phyloP scores from a whole-genome alignment of 2,888 invertebrate genomes.

The Macaria liturata region DNA sequence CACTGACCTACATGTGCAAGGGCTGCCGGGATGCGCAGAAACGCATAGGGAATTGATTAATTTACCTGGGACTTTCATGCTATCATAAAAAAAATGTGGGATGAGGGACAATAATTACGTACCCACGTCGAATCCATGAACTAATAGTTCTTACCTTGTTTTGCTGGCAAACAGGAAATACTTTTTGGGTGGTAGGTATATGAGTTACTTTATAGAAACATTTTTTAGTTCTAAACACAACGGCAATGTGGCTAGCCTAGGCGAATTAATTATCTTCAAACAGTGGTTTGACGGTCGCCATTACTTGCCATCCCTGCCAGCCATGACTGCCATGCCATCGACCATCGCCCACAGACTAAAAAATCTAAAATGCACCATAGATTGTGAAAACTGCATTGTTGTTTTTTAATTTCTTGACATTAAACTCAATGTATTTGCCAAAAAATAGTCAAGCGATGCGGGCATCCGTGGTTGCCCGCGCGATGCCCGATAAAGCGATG shows the following conservation, averaged over 20 bases:
- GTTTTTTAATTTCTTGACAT: too few relatives aligned
- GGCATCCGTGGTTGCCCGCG: too few relatives aligned
- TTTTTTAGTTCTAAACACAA: slow-evolving; percentile 50
- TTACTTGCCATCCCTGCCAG: slow-evolving; percentile 25
- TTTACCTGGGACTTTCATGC: slow-evolving; percentile 61
- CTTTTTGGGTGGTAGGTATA: slow-evolving; percentile 48
- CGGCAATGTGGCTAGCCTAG: slow-evolving; percentile 62
- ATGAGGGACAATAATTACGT: slow-evolving; percentile 64
- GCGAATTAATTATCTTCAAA: slow-evolving; percentile 53
- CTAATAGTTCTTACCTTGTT: slow-evolving; percentile 51
- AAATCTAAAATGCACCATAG: too few relatives aligned
- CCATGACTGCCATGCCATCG: slow-evolving; percentile 2
- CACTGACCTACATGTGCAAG: slow-evolving; percentile 47
- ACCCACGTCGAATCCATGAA: slow-evolving; percentile 52
- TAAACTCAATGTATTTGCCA: too few relatives aligned
- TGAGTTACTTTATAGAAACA: slow-evolving; percentile 46
- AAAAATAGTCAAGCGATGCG: too few relatives aligned
- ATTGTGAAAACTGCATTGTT: too few relatives aligned
- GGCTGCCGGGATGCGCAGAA: slow-evolving; percentile 60
- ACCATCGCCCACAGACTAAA: slow-evolving; percentile 41
- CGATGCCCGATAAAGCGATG: too few relatives aligned
- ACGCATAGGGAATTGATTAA: slow-evolving; percentile 55
- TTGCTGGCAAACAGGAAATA: slow-evolving; percentile 36
- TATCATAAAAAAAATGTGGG: slow-evolving; percentile 63
- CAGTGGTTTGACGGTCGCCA: slow-evolving; percentile 66